These are phyloP conservation scores for Ochropleura plecta DNA, from an alignment of 2,888 invertebrate species.

Conservation along the genomic window DNA sequence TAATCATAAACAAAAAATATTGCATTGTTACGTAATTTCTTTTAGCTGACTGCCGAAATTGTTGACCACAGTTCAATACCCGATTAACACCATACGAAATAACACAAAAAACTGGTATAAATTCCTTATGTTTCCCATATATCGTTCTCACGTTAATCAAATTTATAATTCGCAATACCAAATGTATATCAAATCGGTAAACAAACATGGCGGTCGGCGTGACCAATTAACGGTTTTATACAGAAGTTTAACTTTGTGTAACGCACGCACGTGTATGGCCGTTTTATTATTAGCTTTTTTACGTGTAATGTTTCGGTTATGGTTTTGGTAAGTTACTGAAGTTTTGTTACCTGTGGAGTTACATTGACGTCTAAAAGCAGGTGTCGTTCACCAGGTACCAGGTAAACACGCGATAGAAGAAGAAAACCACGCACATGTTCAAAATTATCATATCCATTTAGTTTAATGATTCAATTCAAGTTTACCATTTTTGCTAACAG, in stretches of 20 bases:
- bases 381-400: no score
- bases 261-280: conserved; percentile 34
- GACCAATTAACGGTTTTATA: conserved; percentile 44
- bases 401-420: no score
- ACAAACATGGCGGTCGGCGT: conserved; percentile 78
- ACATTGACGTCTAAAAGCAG: no score
- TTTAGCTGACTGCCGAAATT: conserved; percentile 19
- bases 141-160: conserved; percentile 85
- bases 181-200: conserved; percentile 84
- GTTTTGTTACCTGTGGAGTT: background rate
- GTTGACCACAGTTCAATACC: conserved; percentile 58
- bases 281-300: background rate
- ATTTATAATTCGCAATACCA: conserved; percentile 82
- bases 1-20: background rate
- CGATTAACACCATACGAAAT: conserved; percentile 49
- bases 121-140: conserved; percentile 76
- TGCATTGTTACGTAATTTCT: conserved; percentile 7
- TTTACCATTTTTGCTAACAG: background rate
- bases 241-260: conserved; percentile 62
- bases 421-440: background rate
- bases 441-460: background rate
- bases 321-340: background rate
- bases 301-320: conserved; percentile 20
- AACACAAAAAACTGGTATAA: conserved; percentile 52
- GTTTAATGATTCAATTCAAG: background rate